Conservation (phyloP, 2,113 vertebrate species). For the Limnothrissa miodon region DNA sequence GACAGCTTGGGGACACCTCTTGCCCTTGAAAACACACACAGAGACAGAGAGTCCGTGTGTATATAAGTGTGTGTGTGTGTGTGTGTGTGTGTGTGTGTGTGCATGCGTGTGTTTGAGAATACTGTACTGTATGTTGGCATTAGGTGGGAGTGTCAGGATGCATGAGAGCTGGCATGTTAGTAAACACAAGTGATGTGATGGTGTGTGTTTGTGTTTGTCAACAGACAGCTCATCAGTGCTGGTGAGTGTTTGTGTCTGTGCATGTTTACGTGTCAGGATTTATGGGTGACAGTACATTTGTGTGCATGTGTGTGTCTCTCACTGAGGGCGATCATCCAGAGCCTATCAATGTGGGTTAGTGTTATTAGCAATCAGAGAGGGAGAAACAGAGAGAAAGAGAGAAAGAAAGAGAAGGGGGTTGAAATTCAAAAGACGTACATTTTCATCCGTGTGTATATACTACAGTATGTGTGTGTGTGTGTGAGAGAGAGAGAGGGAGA, state of each 20-base stretch:
- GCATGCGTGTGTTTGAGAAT: not conserved
- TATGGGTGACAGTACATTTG: not conserved
- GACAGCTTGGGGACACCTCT: not conserved
- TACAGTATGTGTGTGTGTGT: not conserved
- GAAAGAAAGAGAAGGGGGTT: not conserved
- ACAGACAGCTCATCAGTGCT: conserved; percentile 29
- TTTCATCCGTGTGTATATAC: not conserved
- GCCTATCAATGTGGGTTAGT: conserved; percentile 45
- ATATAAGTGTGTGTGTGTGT: not conserved
- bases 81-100: conserved; percentile 20
- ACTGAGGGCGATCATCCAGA: conserved; percentile 41
- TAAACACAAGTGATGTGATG: conserved; percentile 21
- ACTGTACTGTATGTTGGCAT: not conserved
- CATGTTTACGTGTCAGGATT: conserved; percentile 23
- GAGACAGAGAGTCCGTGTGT: not conserved
- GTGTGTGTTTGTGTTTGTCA: not conserved
- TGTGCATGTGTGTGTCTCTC: not conserved
- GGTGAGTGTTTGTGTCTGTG: conserved; percentile 29
- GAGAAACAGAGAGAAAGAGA: not conserved
- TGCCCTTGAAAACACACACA: conserved; percentile 7
- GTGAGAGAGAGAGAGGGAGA: too few species aligned
- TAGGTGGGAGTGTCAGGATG: not conserved
- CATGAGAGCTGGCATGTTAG: conserved; percentile 6
- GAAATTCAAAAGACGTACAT: not conserved
- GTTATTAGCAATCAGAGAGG: conserved; percentile 20